These are phyloP conservation scores for Siniperca chuatsi DNA, from an alignment of 2,113 vertebrate genomes.

Conservation along the genomic window DNA sequence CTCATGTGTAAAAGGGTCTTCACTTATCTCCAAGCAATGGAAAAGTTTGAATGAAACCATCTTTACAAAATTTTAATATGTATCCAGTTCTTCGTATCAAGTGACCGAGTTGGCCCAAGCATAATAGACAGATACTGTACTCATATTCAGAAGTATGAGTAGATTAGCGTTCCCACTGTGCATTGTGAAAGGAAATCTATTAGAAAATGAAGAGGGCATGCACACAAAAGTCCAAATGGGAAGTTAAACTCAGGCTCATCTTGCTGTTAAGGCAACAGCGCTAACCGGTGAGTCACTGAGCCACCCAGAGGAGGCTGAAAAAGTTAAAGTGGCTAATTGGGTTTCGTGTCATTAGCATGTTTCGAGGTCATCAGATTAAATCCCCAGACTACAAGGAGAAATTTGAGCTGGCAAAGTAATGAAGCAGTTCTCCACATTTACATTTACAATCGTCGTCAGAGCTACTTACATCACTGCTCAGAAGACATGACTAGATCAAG, in stretches of 20 bases:
- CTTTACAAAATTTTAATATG: not conserved
- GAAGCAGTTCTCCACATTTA: slow-evolving; percentile 31
- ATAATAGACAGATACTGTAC: not conserved
- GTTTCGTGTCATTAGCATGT: slow-evolving; percentile 51
- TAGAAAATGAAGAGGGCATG: slow-evolving; percentile 16
- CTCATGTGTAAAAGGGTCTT: not conserved
- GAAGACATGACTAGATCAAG: not conserved
- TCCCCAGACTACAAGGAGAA: slow-evolving; percentile 37
- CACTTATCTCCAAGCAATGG: not conserved
- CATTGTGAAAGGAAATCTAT: not conserved
- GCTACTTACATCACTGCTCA: not conserved
- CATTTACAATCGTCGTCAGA: slow-evolving; percentile 22
- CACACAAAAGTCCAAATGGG: slow-evolving; percentile 1
- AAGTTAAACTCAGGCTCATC: slow-evolving; percentile 6
- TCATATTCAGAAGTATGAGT: not conserved
- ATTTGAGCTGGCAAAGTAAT: slow-evolving; percentile 39
- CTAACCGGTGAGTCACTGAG: slow-evolving; percentile 18
- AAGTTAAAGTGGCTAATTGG: slow-evolving; percentile 58
- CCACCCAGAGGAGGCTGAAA: slow-evolving; percentile 41
- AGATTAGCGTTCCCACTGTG: not conserved
- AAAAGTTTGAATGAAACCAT: not conserved
- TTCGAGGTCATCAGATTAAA: slow-evolving; percentile 52
- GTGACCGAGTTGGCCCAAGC: not conserved
- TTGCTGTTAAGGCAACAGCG: not conserved
- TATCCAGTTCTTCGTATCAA: not conserved